Evolutionary conservation across 2,113 vertebrate genomes (phyloP).

Genomic region (Cisticola juncidis): DNA sequence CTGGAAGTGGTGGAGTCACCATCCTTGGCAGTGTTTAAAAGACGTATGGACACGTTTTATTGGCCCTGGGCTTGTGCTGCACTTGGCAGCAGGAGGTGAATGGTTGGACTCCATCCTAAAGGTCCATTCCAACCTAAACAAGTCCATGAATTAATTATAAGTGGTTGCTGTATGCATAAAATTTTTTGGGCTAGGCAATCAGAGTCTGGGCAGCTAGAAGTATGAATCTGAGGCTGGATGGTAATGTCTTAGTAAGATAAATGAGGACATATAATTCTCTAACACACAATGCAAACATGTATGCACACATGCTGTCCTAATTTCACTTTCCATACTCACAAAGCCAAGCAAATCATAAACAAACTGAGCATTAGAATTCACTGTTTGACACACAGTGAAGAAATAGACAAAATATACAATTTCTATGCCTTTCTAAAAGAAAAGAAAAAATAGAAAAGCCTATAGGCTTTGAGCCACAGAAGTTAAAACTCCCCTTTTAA

Average conservation of each 20-base stretch:
- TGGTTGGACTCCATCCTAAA: background rate
- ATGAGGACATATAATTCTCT: background rate
- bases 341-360: background rate
- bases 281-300: background rate
- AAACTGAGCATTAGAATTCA: background rate
- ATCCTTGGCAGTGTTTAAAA: background rate
- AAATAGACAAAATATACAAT: background rate
- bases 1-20: background rate
- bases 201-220: background rate
- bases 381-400: background rate
- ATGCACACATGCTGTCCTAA: background rate
- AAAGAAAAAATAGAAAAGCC: background rate
- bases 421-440: background rate
- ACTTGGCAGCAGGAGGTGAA: background rate
- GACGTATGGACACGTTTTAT: fast-evolving
- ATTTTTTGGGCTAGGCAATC: background rate
- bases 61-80: background rate
- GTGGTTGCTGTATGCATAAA: background rate
- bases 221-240: background rate
- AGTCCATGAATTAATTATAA: background rate
- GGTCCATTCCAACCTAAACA: background rate
- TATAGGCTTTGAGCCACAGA: background rate
- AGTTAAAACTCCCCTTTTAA: background rate
- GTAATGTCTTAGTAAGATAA: background rate
- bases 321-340: background rate